Percentiles rank a stretch among this genome's conserved stretches.
Conservation (phyloP, 2,888 invertebrate genomes). For the Luffia ferchaultella region DNA sequence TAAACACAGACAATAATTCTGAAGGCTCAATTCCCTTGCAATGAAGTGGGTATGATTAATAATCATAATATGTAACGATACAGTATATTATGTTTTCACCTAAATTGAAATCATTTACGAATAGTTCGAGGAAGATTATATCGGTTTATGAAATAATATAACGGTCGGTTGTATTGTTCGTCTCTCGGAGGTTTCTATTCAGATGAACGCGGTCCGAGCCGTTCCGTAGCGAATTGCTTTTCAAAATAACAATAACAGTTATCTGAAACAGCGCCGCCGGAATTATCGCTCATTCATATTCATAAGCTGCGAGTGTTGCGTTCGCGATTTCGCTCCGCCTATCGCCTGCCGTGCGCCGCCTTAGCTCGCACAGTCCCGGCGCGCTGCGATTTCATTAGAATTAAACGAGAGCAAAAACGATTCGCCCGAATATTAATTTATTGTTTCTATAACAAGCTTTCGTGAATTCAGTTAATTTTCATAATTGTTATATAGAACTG, state of each 20-base stretch:
- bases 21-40: too few relatives aligned
- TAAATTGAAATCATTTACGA: neutral
- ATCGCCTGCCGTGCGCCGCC: neutral
- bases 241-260: constrained; percentile 43
- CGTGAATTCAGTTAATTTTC: constrained; percentile 1
- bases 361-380: neutral
- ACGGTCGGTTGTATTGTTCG: neutral
- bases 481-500: neutral
- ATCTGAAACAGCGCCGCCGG: constrained; percentile 29
- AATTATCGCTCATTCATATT: constrained; percentile 50
- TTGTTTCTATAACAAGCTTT: neutral
- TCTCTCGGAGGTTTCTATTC: neutral
- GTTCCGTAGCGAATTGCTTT: constrained; percentile 13
- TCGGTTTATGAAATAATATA: neutral
- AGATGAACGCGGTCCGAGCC: neutral
- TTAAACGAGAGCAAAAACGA: neutral
- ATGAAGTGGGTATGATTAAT: too few relatives aligned
- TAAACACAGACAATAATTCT: too few relatives aligned
- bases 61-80: too few relatives aligned
- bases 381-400: neutral
- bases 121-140: neutral
- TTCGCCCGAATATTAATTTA: neutral
- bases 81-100: neutral
- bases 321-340: neutral
- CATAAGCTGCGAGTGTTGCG: constrained; percentile 24